Conservation (phyloP, 2,113 vertebrate species). For the Hydropotes inermis region DNA sequence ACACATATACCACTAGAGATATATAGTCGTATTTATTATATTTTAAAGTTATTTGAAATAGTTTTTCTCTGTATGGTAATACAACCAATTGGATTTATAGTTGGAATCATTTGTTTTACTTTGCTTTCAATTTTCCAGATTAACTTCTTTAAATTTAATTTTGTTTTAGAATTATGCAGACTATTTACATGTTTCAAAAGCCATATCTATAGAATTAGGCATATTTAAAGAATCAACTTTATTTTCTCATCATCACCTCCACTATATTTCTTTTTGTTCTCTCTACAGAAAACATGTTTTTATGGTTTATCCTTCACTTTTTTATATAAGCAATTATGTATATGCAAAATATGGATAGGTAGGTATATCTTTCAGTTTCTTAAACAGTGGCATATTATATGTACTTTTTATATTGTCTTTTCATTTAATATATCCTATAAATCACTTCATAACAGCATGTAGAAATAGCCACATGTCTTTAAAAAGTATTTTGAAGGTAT, state of each 20-base stretch:
- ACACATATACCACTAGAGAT: background rate
- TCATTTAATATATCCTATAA: background rate
- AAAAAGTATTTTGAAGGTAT: background rate
- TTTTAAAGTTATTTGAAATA: background rate
- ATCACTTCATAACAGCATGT: background rate
- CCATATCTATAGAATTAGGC: background rate
- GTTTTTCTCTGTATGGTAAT: background rate
- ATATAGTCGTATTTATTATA: background rate
- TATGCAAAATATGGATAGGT: too few species aligned
- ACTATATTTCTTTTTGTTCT: background rate
- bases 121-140: background rate
- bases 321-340: background rate
- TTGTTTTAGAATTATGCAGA: background rate
- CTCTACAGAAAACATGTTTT: background rate
- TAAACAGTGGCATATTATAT: background rate
- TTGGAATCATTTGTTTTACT: background rate
- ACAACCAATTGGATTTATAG: background rate
- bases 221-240: background rate
- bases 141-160: background rate
- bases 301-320: background rate
- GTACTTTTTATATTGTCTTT: background rate
- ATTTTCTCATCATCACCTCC: background rate
- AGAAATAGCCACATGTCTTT: background rate
- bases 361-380: background rate
- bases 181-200: background rate